These are phyloP conservation scores for Trichosurus vulpecula DNA, from an alignment of 2,797 vertebrate genomes.

Conservation along the genomic window DNA sequence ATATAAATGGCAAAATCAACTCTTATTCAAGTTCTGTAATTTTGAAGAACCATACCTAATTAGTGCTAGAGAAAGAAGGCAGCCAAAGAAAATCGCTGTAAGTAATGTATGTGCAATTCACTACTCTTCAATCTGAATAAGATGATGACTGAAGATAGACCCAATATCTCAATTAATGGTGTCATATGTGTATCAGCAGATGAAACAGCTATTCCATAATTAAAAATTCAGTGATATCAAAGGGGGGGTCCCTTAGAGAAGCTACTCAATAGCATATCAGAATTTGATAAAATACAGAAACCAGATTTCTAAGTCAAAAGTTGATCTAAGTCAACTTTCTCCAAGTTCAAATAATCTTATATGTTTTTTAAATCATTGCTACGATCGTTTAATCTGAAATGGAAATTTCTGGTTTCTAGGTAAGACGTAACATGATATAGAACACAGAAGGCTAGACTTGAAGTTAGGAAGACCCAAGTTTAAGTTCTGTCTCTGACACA, in stretches of 20 bases:
- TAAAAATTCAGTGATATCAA: constrained; percentile 42
- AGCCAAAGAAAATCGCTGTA: neutral
- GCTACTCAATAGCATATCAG: constrained; percentile 28
- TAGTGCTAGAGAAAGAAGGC: constrained; percentile 36
- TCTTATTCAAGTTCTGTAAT: constrained; percentile 42
- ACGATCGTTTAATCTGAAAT: constrained; percentile 37
- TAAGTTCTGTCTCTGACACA: neutral
- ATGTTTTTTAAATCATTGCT: constrained; percentile 40
- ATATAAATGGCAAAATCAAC: constrained; percentile 53
- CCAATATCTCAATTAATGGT: constrained; percentile 29
- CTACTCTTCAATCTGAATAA: constrained; percentile 53
- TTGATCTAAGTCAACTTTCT: constrained; percentile 59
- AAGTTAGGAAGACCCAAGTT: neutral
- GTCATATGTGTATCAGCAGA: constrained; percentile 42
- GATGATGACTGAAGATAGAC: neutral
- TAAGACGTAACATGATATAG: neutral
- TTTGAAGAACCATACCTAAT: constrained; percentile 49
- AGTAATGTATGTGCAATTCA: constrained; percentile 30
- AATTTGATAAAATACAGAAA: constrained; percentile 47
- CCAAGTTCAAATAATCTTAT: constrained; percentile 7
- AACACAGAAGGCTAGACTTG: neutral
- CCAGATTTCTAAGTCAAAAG: constrained; percentile 50
- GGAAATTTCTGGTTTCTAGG: constrained; percentile 44
- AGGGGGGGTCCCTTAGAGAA: constrained; percentile 32
- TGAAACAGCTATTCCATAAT: constrained; percentile 7